Percentiles rank a stretch among this genome's conserved stretches.
phyloP scores from a whole-genome alignment of 2,113 vertebrate genomes.

The Pandion haliaetus region DNA sequence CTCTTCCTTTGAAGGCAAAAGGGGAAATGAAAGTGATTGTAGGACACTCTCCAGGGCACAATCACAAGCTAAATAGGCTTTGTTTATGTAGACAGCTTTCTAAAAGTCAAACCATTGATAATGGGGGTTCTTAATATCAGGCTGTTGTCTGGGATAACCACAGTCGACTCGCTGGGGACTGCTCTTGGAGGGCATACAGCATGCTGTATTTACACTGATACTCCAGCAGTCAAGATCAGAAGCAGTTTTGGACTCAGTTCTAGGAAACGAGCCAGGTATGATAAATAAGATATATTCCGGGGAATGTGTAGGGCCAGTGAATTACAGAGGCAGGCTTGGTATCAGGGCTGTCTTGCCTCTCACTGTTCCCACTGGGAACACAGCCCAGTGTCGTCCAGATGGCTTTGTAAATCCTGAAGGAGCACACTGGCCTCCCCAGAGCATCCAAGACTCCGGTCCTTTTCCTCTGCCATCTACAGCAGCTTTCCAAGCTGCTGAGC shows the following conservation, averaged over 20 bases:
- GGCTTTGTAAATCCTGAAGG: not conserved
- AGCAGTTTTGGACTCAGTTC: not conserved
- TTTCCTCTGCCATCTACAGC: not conserved
- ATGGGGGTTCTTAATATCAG: not conserved
- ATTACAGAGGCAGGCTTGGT: not conserved
- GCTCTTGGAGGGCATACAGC: conserved; percentile 5
- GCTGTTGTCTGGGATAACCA: conserved; percentile 5
- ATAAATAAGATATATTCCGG: not conserved
- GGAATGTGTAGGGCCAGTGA: not conserved
- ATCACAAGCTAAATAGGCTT: conserved; percentile 8
- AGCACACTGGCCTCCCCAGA: not conserved
- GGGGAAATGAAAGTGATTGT: conserved; percentile 2
- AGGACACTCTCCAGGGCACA: conserved; percentile 15
- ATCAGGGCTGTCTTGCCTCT: not conserved
- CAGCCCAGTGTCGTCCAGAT: not conserved
- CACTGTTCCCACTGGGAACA: not conserved
- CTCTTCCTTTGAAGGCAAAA: not conserved
- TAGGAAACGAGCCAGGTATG: conserved; percentile 6
- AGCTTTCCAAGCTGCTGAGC: not conserved
- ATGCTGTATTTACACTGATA: not conserved
- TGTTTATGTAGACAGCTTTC: not conserved
- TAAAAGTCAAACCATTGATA: conserved; percentile 12
- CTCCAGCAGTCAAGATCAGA: conserved; percentile 6
- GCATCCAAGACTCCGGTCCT: not conserved
- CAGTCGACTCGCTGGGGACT: not conserved